phyloP scores from a whole-genome alignment of 2,888 invertebrate species.

The Lasioglossum marginatum region DNA sequence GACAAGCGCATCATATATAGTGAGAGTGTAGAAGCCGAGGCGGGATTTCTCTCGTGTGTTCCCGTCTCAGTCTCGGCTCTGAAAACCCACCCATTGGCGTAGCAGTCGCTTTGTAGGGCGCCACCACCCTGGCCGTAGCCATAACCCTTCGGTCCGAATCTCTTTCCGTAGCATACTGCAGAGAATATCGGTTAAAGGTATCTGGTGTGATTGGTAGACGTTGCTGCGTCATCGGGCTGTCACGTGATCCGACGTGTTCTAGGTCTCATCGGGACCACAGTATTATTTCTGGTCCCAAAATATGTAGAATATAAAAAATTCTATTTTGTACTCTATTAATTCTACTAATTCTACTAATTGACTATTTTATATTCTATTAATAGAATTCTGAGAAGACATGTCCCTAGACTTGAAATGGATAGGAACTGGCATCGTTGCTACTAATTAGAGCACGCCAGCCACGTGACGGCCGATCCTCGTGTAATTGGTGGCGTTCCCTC shows the following conservation, averaged over 20 bases:
- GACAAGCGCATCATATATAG: constrained; percentile 80
- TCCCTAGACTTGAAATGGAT: neutral
- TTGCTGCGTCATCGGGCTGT: constrained; percentile 20
- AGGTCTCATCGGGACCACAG: neutral
- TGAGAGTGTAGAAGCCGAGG: constrained; percentile 78
- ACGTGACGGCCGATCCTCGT: neutral
- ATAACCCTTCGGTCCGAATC: constrained; percentile 98
- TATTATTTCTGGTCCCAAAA: neutral
- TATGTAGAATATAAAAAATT: neutral
- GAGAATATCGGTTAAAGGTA: constrained; percentile 80
- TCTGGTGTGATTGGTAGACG: constrained; percentile 55
- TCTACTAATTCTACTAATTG: too few species aligned
- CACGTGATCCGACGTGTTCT: neutral
- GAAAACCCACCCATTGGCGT: constrained; percentile 91
- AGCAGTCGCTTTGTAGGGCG: constrained; percentile 95
- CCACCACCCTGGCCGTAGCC: constrained; percentile 99
- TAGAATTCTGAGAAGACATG: too few species aligned
- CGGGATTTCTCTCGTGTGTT: constrained; percentile 73
- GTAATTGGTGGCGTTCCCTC: constrained; percentile 73
- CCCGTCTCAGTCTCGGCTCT: constrained; percentile 72
- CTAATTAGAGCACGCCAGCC: constrained; percentile 21
- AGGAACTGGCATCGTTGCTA: neutral
- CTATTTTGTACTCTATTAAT: too few species aligned
- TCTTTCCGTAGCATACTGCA: constrained; percentile 97
- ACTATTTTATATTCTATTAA: too few species aligned